Percentiles rank a stretch among this genome's conserved stretches.
Conservation (phyloP, 2,888 invertebrate species). For the Leptopterna dolabrata region DNA sequence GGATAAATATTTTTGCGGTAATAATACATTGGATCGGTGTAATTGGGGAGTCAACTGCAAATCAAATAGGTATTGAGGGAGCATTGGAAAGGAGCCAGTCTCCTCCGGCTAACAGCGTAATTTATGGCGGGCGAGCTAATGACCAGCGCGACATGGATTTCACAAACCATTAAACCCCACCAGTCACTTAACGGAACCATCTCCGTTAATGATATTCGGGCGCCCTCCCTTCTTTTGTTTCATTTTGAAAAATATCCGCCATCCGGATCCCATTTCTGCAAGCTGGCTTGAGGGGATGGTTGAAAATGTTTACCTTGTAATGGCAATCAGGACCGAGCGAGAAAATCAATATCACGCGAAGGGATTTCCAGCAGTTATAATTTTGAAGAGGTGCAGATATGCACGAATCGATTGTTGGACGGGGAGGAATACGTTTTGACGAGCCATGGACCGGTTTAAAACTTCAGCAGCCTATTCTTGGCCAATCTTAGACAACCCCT, state of each 20-base stretch:
- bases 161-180: slow-evolving; percentile 29
- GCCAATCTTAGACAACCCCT: too few species aligned
- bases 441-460: too few species aligned
- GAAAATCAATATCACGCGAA: too few species aligned
- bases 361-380: too few species aligned
- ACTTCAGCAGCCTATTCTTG: too few species aligned
- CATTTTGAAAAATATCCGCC: background rate
- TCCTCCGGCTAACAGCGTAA: background rate
- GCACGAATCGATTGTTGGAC: too few species aligned
- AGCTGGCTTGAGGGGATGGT: too few species aligned
- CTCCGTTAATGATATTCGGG: slow-evolving; percentile 26
- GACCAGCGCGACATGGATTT: slow-evolving; percentile 43
- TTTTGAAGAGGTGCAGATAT: too few species aligned
- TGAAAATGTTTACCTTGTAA: too few species aligned
- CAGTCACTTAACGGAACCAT: slow-evolving; percentile 29
- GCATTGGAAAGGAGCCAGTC: slow-evolving; percentile 35
- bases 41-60: slow-evolving; percentile 20
- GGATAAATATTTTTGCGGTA: background rate
- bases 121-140: slow-evolving; percentile 34
- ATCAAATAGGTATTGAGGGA: slow-evolving; percentile 38
- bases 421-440: too few species aligned
- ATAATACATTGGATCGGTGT: background rate
- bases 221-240: background rate
- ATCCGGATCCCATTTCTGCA: background rate
- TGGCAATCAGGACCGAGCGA: too few species aligned